Conservation (phyloP, 2,888 invertebrate species). For the Lasioglossum oenotherae region DNA sequence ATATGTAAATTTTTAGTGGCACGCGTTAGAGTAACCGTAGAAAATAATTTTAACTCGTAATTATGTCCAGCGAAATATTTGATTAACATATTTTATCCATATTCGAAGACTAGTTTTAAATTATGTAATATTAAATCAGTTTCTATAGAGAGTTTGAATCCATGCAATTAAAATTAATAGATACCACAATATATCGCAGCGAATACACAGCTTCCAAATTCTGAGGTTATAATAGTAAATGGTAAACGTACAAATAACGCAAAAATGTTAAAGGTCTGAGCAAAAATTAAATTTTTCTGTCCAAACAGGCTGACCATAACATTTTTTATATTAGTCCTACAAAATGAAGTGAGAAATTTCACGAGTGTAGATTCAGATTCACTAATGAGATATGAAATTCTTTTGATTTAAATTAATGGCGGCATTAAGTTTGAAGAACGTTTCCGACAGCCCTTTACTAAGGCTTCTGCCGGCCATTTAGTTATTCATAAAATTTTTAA, state of each 20-base stretch:
- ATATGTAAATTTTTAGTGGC: neutral
- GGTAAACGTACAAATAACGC: neutral
- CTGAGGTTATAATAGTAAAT: neutral
- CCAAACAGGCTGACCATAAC: neutral
- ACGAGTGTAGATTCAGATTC: neutral
- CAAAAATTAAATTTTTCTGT: neutral
- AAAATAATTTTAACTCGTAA: neutral
- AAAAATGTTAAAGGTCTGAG: neutral
- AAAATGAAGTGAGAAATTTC: neutral
- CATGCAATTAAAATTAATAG: neutral
- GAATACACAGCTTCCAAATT: neutral
- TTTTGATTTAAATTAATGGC: constrained; percentile 3
- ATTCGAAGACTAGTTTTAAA: neutral
- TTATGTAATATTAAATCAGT: neutral
- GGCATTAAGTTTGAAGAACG: neutral
- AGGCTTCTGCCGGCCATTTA: neutral
- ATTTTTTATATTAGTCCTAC: neutral
- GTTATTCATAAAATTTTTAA: constrained; percentile 7
- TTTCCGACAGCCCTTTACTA: neutral
- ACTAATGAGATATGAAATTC: constrained; percentile 15
- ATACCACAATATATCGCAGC: neutral
- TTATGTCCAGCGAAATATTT: neutral
- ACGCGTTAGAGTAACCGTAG: neutral
- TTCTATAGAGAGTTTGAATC: neutral
- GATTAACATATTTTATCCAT: neutral